These are phyloP conservation scores for Trochalopteron elliotii DNA, from an alignment of 2,113 vertebrate genomes.

Conservation along the genomic window DNA sequence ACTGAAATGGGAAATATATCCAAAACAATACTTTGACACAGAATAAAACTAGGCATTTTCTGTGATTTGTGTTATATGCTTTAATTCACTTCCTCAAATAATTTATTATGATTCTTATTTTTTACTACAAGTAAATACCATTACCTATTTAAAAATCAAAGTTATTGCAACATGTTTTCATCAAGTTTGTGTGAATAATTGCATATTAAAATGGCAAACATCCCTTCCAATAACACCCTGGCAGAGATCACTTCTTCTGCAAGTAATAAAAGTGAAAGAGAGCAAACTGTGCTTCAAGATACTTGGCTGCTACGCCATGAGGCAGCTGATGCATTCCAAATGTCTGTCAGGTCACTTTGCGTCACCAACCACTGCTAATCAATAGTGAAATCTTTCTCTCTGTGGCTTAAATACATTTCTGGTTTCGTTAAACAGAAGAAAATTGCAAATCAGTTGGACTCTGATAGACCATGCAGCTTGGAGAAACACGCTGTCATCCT, in stretches of 20 bases:
- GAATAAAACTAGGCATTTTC: background rate
- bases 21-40: background rate
- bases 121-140: background rate
- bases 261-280: slow-evolving; percentile 34
- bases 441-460: slow-evolving; percentile 25
- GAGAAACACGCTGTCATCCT: background rate
- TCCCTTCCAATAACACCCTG: slow-evolving; percentile 49
- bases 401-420: slow-evolving; percentile 2
- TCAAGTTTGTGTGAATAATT: background rate
- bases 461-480: background rate
- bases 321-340: slow-evolving; percentile 37
- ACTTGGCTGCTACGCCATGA: background rate
- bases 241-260: slow-evolving; percentile 28
- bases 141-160: slow-evolving; percentile 19
- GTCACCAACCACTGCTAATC: slow-evolving; percentile 18
- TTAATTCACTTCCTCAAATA: background rate
- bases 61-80: background rate
- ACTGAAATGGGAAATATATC: background rate
- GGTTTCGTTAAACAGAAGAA: slow-evolving; percentile 50
- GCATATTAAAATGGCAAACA: slow-evolving; percentile 42
- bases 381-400: slow-evolving; percentile 19
- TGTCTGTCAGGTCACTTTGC: slow-evolving; percentile 36
- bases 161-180: slow-evolving; percentile 3
- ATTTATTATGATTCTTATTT: background rate
- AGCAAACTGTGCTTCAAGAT: slow-evolving; percentile 10